Conservation (phyloP, 2,888 invertebrate species). For the Drosophila parthenogenetica region DNA sequence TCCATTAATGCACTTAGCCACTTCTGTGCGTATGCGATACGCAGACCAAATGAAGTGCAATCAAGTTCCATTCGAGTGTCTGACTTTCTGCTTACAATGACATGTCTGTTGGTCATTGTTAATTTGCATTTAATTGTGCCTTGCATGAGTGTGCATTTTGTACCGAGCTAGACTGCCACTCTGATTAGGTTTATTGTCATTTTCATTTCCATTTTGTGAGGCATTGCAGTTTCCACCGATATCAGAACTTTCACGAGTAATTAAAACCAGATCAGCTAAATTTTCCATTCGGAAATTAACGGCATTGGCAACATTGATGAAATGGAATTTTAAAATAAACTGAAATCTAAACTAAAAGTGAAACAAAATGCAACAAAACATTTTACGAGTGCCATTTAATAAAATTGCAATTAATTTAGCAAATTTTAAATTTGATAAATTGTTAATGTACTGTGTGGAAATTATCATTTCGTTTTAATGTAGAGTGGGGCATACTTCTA, state of each 20-base stretch:
- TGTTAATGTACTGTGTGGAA: background rate
- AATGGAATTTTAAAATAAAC: background rate
- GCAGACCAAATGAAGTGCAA: conserved; percentile 6
- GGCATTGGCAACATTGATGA: background rate
- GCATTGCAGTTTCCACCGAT: conserved; percentile 89
- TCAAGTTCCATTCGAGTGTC: background rate
- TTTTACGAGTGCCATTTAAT: too few relatives aligned
- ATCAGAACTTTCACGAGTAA: conserved; percentile 42
- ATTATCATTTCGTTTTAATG: conserved; percentile 4
- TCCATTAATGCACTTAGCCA: conserved; percentile 32
- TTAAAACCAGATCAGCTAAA: background rate
- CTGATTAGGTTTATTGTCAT: conserved; percentile 89
- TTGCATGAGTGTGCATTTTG: conserved; percentile 85
- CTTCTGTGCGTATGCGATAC: conserved; percentile 10
- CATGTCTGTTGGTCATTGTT: conserved; percentile 28
- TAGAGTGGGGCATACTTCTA: background rate
- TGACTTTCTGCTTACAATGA: conserved; percentile 9
- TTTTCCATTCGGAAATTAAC: background rate
- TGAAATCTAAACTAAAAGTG: background rate
- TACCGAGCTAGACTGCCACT: conserved; percentile 91
- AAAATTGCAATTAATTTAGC: too few relatives aligned
- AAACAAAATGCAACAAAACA: too few relatives aligned
- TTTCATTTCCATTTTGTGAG: conserved; percentile 88
- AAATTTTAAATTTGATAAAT: too few relatives aligned
- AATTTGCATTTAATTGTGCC: conserved; percentile 67